A percentile compares a stretch with the other conserved stretches of the same genome.
phyloP scores from a whole-genome alignment of 1,140 invertebrate species.

The Drosophila quadrilineata region DNA sequence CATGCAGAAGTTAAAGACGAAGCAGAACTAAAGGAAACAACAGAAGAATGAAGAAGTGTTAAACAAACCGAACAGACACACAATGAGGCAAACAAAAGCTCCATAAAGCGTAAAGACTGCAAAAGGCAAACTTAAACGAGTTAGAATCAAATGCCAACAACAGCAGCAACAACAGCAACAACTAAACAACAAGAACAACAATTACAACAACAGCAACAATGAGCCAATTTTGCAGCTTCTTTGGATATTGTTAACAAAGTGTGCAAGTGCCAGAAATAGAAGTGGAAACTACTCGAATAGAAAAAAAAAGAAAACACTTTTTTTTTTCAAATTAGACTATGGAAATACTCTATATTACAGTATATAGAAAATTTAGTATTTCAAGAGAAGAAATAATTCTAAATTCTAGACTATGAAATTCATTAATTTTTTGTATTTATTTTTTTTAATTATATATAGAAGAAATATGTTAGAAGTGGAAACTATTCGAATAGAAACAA shows the following conservation, averaged over 20 bases:
- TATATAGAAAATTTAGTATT: too few species aligned
- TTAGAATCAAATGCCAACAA: slow-evolving; percentile 12
- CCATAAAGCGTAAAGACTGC: slow-evolving; percentile 44
- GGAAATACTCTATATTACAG: too few species aligned
- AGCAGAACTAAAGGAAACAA: not conserved
- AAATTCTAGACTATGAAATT: too few species aligned
- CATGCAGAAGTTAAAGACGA: too few species aligned
- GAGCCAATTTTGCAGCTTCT: slow-evolving; percentile 18
- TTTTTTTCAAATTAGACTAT: too few species aligned
- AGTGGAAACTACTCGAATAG: not conserved
- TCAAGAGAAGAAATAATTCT: too few species aligned
- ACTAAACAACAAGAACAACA: not conserved
- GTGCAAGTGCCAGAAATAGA: slow-evolving; percentile 20
- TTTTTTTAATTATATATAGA: too few species aligned
- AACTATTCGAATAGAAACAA: too few species aligned
- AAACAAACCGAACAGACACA: not conserved
- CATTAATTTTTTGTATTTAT: too few species aligned
- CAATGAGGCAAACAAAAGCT: slow-evolving; percentile 33
- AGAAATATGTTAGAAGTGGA: too few species aligned
- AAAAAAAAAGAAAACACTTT: not conserved
- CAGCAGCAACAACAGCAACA: not conserved
- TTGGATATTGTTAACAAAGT: slow-evolving; percentile 13
- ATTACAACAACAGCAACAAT: slow-evolving; percentile 22
- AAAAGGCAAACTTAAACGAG: slow-evolving; percentile 24
- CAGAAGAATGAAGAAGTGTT: slow-evolving; percentile 11